Evolutionary conservation across 2,797 vertebrate species (phyloP), one percentile per base, ranked within the genome.

Genomic region (Luscinia megarhynchos): DNA sequence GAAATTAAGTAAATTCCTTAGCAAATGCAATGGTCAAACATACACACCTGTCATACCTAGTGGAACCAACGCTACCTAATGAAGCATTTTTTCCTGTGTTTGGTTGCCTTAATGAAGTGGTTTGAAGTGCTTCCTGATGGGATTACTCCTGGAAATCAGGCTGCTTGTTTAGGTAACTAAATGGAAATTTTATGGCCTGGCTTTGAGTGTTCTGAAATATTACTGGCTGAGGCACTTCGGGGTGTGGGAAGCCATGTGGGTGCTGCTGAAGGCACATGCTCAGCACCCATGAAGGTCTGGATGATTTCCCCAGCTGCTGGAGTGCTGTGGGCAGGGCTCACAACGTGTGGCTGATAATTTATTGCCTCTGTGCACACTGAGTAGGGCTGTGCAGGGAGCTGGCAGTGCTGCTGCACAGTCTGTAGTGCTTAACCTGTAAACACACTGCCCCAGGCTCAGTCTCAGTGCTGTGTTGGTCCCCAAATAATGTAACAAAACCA

Each of bases 101-200:
- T 80, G 40, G 30, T 48, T 77, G 72, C 64, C 64, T 57, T 84
- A 32, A 76, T 89, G 53, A 74, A 93, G 66, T 84, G 69, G 26
- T 53, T 22, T 67, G 48, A 76, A 91, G 80, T 53, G 69, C 73
- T 77, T 85, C 68, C 9, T n/a, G 2, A 4, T n/a, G n/a, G 79
- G 38, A 68, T 53, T 43, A 2, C 43, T 76, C 21, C 10, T 84
- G 78, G 38, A 91, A 75, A 59, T 53, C 18, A 34, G n/a, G 21
- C 38, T 15, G 3, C 40, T 59, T 55, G 21, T 30, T 43, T 18
- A n/a, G 43, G 46, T 2, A 20, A 26, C 48, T 46, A 55, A 91
- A 21, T 15, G 34, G 59, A 69, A 45, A 45, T 43, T 1, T 19
- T 41, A 50, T 27, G 50, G 43, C 43, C 55, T 68, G 13, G 32